Conservation (phyloP, 2,113 vertebrate species). For the Symphodus melops region DNA sequence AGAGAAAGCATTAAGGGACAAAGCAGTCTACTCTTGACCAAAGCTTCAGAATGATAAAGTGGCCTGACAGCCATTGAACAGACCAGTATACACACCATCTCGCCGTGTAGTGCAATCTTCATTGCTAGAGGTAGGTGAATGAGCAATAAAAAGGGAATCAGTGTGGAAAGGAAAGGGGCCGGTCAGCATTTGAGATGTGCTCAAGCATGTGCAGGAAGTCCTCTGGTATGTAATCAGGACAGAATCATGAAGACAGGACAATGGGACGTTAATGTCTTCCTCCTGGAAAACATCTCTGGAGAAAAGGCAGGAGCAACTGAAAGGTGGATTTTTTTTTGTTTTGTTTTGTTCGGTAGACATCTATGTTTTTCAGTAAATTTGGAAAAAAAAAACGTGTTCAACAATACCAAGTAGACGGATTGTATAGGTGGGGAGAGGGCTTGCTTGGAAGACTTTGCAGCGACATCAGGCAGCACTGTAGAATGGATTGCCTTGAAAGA, state of each 20-base stretch:
- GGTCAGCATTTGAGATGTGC: constrained; percentile 66
- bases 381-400: constrained; percentile 5
- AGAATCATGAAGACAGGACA: constrained; percentile 36
- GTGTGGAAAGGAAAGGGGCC: constrained; percentile 54
- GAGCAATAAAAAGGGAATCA: constrained; percentile 68
- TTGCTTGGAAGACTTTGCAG: constrained; percentile 67
- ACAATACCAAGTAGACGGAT: constrained; percentile 26
- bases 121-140: constrained; percentile 64
- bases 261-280: constrained; percentile 37
- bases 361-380: constrained; percentile 14
- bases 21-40: constrained; percentile 52
- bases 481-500: constrained; percentile 81
- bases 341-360: constrained; percentile 37
- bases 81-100: constrained; percentile 65
- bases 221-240: constrained; percentile 48
- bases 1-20: constrained; percentile 37
- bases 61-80: constrained; percentile 65
- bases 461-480: constrained; percentile 59
- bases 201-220: constrained; percentile 46
- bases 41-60: constrained; percentile 72
- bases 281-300: background rate
- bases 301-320: constrained; percentile 29
- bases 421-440: constrained; percentile 49
- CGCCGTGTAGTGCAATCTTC: constrained; percentile 64
- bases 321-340: constrained; percentile 29